Base-by-base conservation (phyloP, 2,888 invertebrate species). In the Campoletis raptor region DNA sequence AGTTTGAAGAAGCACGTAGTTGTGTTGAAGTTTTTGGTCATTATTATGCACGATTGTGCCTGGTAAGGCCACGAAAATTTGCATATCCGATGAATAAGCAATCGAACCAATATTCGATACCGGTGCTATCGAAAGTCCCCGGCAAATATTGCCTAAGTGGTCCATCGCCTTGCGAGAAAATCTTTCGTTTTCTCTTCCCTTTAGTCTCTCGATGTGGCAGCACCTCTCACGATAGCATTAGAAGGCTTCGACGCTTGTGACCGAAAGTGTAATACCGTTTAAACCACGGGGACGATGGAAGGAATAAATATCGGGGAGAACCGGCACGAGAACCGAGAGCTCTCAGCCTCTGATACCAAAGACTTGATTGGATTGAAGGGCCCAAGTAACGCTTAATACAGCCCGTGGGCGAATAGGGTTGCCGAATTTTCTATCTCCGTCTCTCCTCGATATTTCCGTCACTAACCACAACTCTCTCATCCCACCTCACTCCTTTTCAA, bases 241-340 rank as follows among this genome's bases (percentile, higher is more conserved):
- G 90, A 90, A 89, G 89, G 89, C 90, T 91, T 88, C 87, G 79
- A 80, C 76, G 86, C 80, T 83, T 84, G 81, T 76, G 85, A 87
- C 81, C 82, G 87, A 61, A 24, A 85, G 83, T 82, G 86, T 89
- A 90, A 90, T 89, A 86, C 88, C 90, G 88, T 88, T 90, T 89
- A 91, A 91, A 89, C 90, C 88, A 73, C 83, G 88, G 87, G 88
- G 87, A 86, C 90, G 90, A 90, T 86, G 90, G 86, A 86, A 74
- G 90, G 92, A 92, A 92, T 92, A 92, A 92, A 92, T 92, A 91
- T 91, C 89, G 86, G 66, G 88, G 88, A 87, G 88, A n/a, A n/a
- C 87, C 89, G 78, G 61, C 30, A 85, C 72, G 74, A 57, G 67
- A 66, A 74, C 52, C 73, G 69, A 74, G 82, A 81, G 87, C 66